Evolutionary conservation across 1,140 invertebrate genomes (phyloP).

Genomic region (Zaprionus gabonicus): DNA sequence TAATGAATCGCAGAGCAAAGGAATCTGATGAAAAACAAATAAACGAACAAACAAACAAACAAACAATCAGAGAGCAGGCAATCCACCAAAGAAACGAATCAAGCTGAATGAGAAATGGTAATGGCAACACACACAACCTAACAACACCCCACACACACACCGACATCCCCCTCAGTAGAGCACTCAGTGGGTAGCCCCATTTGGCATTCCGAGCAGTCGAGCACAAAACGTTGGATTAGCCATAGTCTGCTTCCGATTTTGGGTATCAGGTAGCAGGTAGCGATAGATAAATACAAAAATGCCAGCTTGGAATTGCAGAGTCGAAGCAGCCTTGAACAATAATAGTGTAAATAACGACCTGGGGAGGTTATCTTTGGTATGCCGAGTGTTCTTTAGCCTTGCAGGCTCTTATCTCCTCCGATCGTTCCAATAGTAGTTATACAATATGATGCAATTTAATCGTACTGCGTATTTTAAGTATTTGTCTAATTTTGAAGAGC

Average conservation of each 20-base stretch:
- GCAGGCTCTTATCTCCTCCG: too few species aligned
- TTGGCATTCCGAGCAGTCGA: too few species aligned
- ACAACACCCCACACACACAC: background rate
- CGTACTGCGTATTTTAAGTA: too few species aligned
- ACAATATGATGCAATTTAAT: too few species aligned
- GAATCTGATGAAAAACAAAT: constrained; percentile 71
- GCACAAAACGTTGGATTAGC: constrained; percentile 48
- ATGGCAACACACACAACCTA: constrained; percentile 10
- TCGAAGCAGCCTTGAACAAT: background rate
- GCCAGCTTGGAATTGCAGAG: background rate
- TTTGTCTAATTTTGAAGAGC: too few species aligned
- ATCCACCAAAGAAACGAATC: constrained; percentile 29
- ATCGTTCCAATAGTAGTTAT: too few species aligned
- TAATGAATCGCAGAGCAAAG: constrained; percentile 62
- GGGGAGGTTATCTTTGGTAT: too few species aligned
- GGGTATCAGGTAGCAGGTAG: constrained; percentile 14
- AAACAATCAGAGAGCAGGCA: constrained; percentile 60
- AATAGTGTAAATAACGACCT: background rate
- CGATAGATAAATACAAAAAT: constrained; percentile 29
- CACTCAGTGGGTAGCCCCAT: constrained; percentile 16
- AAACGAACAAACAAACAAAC: constrained; percentile 57
- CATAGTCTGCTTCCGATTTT: background rate
- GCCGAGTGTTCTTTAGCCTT: too few species aligned
- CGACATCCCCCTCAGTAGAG: background rate
- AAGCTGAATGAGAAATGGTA: constrained; percentile 31